These are phyloP conservation scores for Oligia latruncula DNA, from an alignment of 2,888 invertebrate species.

Conservation along the genomic window DNA sequence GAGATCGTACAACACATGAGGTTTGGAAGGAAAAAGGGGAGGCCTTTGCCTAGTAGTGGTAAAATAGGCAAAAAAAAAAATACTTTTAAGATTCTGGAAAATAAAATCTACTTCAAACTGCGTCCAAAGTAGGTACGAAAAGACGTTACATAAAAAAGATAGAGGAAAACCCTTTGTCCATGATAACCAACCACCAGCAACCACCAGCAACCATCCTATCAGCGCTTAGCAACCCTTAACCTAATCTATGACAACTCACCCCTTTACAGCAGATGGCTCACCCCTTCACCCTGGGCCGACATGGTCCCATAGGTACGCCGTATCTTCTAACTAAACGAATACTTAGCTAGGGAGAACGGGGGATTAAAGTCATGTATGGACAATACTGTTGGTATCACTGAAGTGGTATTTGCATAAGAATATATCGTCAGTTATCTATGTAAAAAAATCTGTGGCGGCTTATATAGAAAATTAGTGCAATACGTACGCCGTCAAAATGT, in stretches of 20 bases:
- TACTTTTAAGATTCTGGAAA: background rate
- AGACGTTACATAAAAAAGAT: background rate
- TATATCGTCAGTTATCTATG: too few species aligned
- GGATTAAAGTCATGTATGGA: constrained; percentile 5
- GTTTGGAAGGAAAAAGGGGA: too few species aligned
- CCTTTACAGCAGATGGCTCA: constrained; percentile 34
- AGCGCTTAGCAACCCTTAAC: constrained; percentile 34
- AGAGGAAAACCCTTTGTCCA: background rate
- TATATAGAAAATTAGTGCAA: too few species aligned
- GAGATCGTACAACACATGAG: too few species aligned
- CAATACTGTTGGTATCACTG: background rate
- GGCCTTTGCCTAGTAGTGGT: too few species aligned
- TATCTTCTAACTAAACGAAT: constrained; percentile 26
- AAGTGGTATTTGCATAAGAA: constrained; percentile 1
- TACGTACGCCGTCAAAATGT: too few species aligned
- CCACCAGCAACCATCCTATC: constrained; percentile 12
- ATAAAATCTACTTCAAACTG: background rate
- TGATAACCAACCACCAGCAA: background rate
- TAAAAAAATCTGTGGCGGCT: too few species aligned
- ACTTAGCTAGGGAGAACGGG: background rate
- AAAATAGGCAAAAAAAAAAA: too few species aligned
- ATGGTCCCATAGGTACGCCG: constrained; percentile 18
- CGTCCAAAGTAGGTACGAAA: background rate
- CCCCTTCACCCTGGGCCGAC: constrained; percentile 7
- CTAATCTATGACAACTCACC: constrained; percentile 41